Evolutionary conservation across 2,113 vertebrate genomes (phyloP).

Genomic region (Canis aureus): DNA sequence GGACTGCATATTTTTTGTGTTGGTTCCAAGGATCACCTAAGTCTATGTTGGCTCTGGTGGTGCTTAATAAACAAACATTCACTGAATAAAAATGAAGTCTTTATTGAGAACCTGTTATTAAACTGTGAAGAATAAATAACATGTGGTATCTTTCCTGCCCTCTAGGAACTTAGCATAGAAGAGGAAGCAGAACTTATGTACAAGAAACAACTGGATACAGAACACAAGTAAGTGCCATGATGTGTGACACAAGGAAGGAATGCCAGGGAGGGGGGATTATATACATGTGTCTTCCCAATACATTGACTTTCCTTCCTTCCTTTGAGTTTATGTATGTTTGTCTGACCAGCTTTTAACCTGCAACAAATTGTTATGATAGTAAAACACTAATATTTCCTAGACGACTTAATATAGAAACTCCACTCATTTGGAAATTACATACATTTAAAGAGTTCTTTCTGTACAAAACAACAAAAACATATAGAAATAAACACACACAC

Average conservation of each 20-base stretch:
- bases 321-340: neutral
- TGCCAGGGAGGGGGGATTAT: rapidly evolving
- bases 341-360: neutral
- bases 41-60: neutral
- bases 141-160: neutral
- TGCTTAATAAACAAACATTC: neutral
- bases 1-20: neutral
- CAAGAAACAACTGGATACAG: neutral
- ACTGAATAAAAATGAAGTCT: neutral
- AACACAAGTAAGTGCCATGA: neutral
- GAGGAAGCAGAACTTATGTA: neutral
- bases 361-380: neutral
- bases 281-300: neutral
- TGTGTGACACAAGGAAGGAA: neutral
- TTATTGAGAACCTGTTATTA: neutral
- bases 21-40: neutral
- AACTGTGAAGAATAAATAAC: neutral
- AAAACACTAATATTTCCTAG: neutral
- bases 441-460: neutral
- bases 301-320: neutral
- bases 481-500: neutral
- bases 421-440: conserved; percentile 4
- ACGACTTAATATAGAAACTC: neutral
- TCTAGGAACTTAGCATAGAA: neutral
- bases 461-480: neutral